Evolutionary conservation across 2,888 invertebrate species (phyloP).

Genomic region (Physocephala rufipes): DNA sequence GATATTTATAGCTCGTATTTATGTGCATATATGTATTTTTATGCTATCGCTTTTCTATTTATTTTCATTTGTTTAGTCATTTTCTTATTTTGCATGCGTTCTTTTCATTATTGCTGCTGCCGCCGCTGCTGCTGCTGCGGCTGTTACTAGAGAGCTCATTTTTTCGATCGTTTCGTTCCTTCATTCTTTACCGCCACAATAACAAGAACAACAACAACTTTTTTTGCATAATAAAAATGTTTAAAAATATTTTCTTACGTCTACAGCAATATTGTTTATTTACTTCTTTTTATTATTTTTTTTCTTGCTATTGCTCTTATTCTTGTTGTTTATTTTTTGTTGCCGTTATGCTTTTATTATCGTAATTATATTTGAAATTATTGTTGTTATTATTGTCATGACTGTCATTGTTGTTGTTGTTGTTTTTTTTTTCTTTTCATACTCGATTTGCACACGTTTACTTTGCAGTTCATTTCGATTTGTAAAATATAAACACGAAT

Average conservation of each 20-base stretch:
- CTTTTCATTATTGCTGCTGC: background rate
- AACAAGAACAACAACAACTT: background rate
- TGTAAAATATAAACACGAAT: too few species aligned
- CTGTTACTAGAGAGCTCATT: background rate
- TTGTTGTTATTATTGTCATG: conserved; percentile 1
- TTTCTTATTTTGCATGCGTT: background rate
- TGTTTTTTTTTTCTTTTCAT: conserved; percentile 1
- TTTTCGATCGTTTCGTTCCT: background rate
- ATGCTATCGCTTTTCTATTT: background rate
- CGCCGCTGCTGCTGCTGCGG: background rate
- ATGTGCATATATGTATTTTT: background rate
- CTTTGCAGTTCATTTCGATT: background rate
- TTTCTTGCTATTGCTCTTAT: background rate
- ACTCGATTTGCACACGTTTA: background rate
- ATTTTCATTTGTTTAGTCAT: conserved; percentile 5
- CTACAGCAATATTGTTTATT: conserved; percentile 26
- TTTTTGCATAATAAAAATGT: conserved; percentile 34
- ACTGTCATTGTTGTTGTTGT: conserved; percentile 13
- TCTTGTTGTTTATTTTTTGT: background rate
- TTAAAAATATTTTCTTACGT: conserved; percentile 32
- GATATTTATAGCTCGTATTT: too few species aligned
- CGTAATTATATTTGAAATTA: conserved; percentile 1
- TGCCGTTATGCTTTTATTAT: conserved; percentile 7
- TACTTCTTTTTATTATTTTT: conserved; percentile 19
- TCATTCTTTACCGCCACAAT: background rate